phyloP scores from a whole-genome alignment of 2,888 invertebrate genomes.

The Pediacus dermestoides region DNA sequence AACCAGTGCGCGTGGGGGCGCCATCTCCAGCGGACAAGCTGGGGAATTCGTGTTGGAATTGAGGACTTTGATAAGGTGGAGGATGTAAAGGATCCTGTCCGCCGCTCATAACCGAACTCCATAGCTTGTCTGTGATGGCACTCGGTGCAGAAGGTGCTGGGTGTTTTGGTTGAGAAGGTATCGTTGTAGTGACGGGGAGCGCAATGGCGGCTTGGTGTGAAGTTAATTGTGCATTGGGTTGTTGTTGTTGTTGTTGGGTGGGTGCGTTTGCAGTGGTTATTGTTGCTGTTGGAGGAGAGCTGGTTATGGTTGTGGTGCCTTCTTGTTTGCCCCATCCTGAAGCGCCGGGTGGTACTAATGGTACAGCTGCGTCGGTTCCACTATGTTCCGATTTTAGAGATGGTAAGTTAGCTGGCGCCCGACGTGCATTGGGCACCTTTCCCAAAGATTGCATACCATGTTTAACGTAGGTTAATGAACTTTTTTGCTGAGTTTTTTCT shows the following conservation, averaged over 20 bases:
- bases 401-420: constrained; percentile 98
- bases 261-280: constrained; percentile 33
- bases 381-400: constrained; percentile 95
- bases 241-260: constrained; percentile 26
- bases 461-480: constrained; percentile 82
- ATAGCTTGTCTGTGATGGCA: constrained; percentile 49
- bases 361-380: constrained; percentile 73
- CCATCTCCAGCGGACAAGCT: constrained; percentile 56
- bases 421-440: constrained; percentile 96
- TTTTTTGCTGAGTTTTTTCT: constrained; percentile 85
- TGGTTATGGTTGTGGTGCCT: constrained; percentile 39
- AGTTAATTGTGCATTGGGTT: constrained; percentile 35
- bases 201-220: constrained; percentile 46
- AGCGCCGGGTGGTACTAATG: constrained; percentile 74
- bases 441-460: constrained; percentile 99
- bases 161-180: constrained; percentile 39
- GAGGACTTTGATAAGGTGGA: constrained; percentile 64
- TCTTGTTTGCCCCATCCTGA: constrained; percentile 69
- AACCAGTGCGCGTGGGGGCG: constrained; percentile 42
- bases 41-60: constrained; percentile 96
- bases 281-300: constrained; percentile 12
- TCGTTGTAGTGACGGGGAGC: constrained; percentile 42
- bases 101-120: constrained; percentile 49
- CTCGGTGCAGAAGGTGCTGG: constrained; percentile 26
- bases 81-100: constrained; percentile 44